Conservation (phyloP, 2,888 invertebrate genomes). For the Sarcophaga caerulescens region DNA sequence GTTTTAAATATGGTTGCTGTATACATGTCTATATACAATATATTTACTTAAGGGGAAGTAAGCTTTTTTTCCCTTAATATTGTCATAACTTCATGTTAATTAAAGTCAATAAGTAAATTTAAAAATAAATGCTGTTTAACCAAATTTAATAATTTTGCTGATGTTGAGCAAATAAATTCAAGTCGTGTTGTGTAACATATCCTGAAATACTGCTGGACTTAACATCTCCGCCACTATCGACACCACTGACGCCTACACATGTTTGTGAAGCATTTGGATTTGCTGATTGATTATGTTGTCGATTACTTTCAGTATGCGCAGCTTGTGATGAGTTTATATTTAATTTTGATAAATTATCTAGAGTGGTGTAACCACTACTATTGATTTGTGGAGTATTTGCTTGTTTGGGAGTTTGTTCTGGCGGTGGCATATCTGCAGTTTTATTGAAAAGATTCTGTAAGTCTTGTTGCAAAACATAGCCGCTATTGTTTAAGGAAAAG, state of each 20-base stretch:
- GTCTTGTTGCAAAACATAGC: constrained; percentile 71
- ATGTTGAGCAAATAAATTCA: constrained; percentile 75
- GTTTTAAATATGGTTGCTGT: background rate
- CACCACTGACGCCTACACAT: background rate
- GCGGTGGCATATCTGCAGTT: background rate
- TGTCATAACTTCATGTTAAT: background rate
- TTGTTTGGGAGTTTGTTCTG: background rate
- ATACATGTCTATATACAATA: background rate
- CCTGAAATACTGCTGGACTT: constrained; percentile 72
- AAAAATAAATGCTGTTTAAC: constrained; percentile 39
- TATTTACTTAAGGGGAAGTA: constrained; percentile 29
- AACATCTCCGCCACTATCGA: constrained; percentile 10
- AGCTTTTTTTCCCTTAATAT: background rate
- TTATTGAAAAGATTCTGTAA: constrained; percentile 50
- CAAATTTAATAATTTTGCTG: constrained; percentile 62
- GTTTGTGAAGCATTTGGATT: constrained; percentile 36
- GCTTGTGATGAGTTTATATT: constrained; percentile 9
- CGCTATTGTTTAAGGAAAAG: constrained; percentile 51
- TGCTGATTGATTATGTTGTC: constrained; percentile 27
- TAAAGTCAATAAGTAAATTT: constrained; percentile 9
- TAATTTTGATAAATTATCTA: constrained; percentile 59
- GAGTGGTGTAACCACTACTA: constrained; percentile 58
- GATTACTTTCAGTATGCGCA: constrained; percentile 23
- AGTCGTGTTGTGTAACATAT: constrained; percentile 77
- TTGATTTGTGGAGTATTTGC: constrained; percentile 21